These are phyloP conservation scores for Caloenas nicobarica DNA, from an alignment of 2,113 vertebrate genomes.

Conservation along the genomic window DNA sequence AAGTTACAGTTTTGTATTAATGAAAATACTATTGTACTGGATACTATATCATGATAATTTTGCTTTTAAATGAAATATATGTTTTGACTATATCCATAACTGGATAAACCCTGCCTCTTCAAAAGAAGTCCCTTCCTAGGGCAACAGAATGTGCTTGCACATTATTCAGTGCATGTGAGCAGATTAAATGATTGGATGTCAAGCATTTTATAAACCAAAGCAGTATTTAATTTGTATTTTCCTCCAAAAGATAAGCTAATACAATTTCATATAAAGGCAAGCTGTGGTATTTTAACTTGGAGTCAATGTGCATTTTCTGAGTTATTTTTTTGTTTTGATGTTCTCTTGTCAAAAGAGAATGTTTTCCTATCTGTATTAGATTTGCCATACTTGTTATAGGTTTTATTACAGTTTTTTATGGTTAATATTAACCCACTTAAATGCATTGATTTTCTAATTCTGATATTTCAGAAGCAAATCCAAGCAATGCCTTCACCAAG, in stretches of 20 bases:
- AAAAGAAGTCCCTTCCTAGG: not conserved
- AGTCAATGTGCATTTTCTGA: not conserved
- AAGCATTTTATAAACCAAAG: slow-evolving; percentile 1
- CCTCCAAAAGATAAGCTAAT: not conserved
- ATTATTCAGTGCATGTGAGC: not conserved
- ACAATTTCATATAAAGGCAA: not conserved
- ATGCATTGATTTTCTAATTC: not conserved
- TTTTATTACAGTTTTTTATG: not conserved
- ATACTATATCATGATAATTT: not conserved
- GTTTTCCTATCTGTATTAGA: not conserved
- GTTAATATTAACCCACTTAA: not conserved
- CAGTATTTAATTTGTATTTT: slow-evolving; percentile 18
- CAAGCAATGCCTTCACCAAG: not conserved
- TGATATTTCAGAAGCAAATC: not conserved
- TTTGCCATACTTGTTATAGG: not conserved
- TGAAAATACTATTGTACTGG: not conserved
- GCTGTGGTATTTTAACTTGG: not conserved
- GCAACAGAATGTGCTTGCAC: not conserved
- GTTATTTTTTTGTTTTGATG: not conserved
- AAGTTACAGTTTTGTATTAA: not conserved
- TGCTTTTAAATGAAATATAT: not conserved
- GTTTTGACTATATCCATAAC: not conserved
- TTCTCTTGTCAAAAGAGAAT: not conserved
- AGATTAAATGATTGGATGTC: not conserved
- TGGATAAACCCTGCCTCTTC: not conserved